These are phyloP conservation scores for Chloebia gouldiae DNA, from an alignment of 2,113 vertebrate species.

Conservation along the genomic window DNA sequence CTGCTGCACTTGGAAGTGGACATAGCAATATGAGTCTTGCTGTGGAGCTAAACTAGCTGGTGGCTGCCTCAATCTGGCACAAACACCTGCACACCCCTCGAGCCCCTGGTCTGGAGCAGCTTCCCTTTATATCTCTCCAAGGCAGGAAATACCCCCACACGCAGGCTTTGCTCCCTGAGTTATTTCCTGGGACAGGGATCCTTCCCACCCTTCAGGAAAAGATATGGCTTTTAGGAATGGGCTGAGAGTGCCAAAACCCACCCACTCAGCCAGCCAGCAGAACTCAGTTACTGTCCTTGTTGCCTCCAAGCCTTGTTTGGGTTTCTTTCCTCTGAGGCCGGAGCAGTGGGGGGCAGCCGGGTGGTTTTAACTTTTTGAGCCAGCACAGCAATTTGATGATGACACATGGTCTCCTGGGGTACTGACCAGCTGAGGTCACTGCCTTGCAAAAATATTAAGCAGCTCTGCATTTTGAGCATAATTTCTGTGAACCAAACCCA, in stretches of 20 bases:
- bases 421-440: neutral
- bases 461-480: neutral
- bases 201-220: neutral
- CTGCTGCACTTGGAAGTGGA: neutral
- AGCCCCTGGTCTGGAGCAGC: neutral
- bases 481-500: neutral
- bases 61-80: neutral
- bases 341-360: neutral
- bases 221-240: neutral
- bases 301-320: neutral
- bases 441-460: neutral
- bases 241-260: neutral
- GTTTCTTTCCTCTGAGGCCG: neutral
- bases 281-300: accelerated
- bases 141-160: neutral
- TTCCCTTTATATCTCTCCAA: neutral
- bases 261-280: neutral
- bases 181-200: neutral
- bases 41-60: neutral
- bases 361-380: neutral
- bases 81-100: neutral
- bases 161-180: accelerated
- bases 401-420: neutral
- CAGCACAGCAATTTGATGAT: neutral
- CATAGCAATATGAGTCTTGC: neutral